These are phyloP conservation scores for Colostygia pectinataria DNA, from an alignment of 2,888 invertebrate species.

Conservation along the genomic window DNA sequence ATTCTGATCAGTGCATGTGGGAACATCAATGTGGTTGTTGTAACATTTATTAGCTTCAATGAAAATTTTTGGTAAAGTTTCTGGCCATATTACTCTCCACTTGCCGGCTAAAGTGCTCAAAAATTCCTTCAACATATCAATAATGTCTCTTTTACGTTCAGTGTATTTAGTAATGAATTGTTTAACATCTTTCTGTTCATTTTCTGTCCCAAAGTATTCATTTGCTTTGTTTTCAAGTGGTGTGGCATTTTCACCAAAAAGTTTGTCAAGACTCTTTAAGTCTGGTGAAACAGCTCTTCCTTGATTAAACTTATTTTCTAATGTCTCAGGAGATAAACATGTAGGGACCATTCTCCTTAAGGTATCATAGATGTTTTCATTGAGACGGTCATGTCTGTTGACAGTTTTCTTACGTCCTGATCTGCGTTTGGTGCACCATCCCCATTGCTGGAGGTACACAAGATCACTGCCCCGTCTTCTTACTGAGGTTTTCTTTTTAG, in stretches of 20 bases:
- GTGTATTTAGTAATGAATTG: constrained; percentile 84
- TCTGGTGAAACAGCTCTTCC: constrained; percentile 83
- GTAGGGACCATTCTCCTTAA: constrained; percentile 86
- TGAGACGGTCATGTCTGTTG: constrained; percentile 81
- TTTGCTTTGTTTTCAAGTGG: constrained; percentile 39
- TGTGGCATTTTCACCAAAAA: constrained; percentile 79
- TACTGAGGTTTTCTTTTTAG: constrained; percentile 77
- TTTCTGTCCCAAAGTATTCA: constrained; percentile 86
- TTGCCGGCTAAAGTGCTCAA: constrained; percentile 82
- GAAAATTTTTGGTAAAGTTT: constrained; percentile 81
- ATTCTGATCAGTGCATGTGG: constrained; percentile 63
- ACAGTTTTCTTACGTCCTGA: constrained; percentile 77
- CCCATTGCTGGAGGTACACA: constrained; percentile 89
- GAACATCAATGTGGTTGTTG: constrained; percentile 70
- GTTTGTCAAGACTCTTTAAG: constrained; percentile 84
- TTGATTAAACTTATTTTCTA: constrained; percentile 67
- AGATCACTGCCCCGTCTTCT: constrained; percentile 89
- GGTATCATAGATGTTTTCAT: constrained; percentile 86
- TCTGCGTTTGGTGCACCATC: constrained; percentile 87
- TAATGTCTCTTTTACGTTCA: constrained; percentile 80
- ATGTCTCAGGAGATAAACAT: constrained; percentile 74
- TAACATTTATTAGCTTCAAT: constrained; percentile 84
- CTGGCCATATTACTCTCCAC: constrained; percentile 87
- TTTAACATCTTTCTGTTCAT: constrained; percentile 85
- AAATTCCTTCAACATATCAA: constrained; percentile 84